These are phyloP conservation scores for Eulemur coronatus DNA, from an alignment of 2,797 vertebrate species.

Conservation along the genomic window DNA sequence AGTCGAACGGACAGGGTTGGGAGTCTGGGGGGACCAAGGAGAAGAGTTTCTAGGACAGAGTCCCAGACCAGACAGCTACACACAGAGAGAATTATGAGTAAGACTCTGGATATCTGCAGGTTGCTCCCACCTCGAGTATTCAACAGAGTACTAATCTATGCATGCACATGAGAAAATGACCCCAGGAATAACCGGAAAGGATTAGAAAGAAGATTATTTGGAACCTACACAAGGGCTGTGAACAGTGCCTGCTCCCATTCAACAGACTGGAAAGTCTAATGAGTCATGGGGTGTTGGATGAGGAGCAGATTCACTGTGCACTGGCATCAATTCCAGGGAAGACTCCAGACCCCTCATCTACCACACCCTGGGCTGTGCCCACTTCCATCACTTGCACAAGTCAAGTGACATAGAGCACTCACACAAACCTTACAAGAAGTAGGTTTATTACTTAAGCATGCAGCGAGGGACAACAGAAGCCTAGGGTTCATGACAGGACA, in stretches of 20 bases:
- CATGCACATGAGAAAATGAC: not conserved
- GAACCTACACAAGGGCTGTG: not conserved
- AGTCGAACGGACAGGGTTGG: not conserved
- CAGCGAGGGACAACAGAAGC: not conserved
- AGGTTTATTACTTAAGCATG: not conserved
- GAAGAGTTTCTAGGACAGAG: not conserved
- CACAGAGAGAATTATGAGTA: not conserved
- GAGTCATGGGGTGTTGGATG: not conserved
- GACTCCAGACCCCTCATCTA: too few species aligned
- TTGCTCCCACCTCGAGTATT: not conserved
- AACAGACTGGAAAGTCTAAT: not conserved
- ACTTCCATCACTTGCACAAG: not conserved
- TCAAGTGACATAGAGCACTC: not conserved
- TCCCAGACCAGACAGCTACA: not conserved
- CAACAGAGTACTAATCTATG: not conserved
- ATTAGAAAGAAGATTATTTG: not conserved
- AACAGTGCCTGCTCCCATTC: not conserved
- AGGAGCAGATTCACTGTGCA: not conserved
- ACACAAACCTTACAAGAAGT: not conserved
- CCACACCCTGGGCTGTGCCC: too few species aligned
- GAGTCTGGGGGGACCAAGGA: not conserved
- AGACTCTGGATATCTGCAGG: not conserved
- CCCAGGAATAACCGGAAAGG: not conserved
- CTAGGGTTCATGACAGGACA: not conserved
- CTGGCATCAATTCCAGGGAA: too few species aligned